A percentile compares a stretch with the other conserved stretches of the same genome.
Evolutionary conservation across 1,140 invertebrate species (phyloP).

Genomic region (Oryzaephilus surinamensis): DNA sequence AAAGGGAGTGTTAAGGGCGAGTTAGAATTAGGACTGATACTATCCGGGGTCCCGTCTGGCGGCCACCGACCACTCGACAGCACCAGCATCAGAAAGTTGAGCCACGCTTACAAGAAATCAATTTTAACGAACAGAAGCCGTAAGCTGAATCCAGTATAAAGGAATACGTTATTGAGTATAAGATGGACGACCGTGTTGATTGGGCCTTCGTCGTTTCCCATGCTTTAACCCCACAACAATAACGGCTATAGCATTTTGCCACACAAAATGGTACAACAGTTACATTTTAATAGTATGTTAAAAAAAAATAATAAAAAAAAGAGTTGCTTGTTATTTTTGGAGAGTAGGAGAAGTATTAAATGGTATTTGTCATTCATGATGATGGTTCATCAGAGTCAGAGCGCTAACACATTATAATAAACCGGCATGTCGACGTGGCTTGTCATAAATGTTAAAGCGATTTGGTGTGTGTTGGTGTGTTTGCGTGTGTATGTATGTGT

Average conservation of each 20-base stretch:
- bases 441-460: too few relatives aligned
- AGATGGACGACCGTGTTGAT: conserved; percentile 28
- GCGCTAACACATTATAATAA: too few relatives aligned
- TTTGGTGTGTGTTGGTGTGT: too few relatives aligned
- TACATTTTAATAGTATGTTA: conserved; percentile 15
- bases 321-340: too few relatives aligned
- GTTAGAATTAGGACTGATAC: conserved; percentile 8
- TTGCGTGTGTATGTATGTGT: too few relatives aligned
- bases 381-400: too few relatives aligned
- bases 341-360: conserved; percentile 17
- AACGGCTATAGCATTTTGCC: conserved; percentile 7
- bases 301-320: conserved; percentile 10
- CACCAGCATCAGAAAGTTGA: too few relatives aligned
- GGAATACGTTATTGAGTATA: conserved; percentile 28
- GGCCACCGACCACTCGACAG: conserved; percentile 15
- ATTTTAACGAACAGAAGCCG: conserved; percentile 25
- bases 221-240: conserved; percentile 11
- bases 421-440: too few relatives aligned
- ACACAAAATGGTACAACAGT: conserved; percentile 4
- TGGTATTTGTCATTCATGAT: conserved; percentile 22
- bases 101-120: conserved; percentile 28
- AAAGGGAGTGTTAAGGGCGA: conserved; percentile 17
- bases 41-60: conserved; percentile 11
- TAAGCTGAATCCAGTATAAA: conserved; percentile 24
- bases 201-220: conserved; percentile 12